These are phyloP conservation scores for Dreissena polymorpha DNA, from an alignment of 1,140 invertebrate genomes.

Conservation along the genomic window DNA sequence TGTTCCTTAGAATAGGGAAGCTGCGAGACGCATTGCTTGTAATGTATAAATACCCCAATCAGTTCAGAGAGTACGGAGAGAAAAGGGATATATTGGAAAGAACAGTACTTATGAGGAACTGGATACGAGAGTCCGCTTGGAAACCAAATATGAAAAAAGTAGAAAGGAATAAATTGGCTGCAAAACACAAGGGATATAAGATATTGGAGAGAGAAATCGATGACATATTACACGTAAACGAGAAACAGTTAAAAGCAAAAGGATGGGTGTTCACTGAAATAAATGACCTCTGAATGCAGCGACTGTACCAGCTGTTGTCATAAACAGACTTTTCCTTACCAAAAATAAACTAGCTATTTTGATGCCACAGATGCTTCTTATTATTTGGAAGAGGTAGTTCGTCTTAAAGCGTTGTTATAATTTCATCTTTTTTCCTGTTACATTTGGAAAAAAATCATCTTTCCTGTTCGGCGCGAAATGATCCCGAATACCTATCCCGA, in stretches of 20 bases:
- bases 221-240: slow-evolving; percentile 1
- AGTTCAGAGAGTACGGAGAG: slow-evolving; percentile 2
- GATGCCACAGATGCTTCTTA: no score
- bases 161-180: background rate
- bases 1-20: slow-evolving; percentile 14
- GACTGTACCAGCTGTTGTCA: slow-evolving; percentile 1
- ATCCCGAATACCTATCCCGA: no score
- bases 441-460: no score
- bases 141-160: background rate
- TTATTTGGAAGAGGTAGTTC: no score
- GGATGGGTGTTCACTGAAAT: slow-evolving; percentile 1
- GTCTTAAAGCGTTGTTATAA: no score
- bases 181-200: slow-evolving; percentile 3
- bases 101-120: background rate
- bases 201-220: slow-evolving; percentile 5
- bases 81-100: background rate
- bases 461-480: no score
- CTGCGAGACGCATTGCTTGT: background rate
- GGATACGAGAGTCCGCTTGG: slow-evolving; percentile 13
- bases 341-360: no score
- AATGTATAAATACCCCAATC: background rate
- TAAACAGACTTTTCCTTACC: background rate
- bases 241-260: background rate
- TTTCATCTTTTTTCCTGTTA: no score
- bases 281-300: slow-evolving; percentile 5